Evolutionary conservation across 2,113 vertebrate genomes (phyloP), one percentile per base, ranked within the genome.

Genomic region (Apteryx owenii): DNA sequence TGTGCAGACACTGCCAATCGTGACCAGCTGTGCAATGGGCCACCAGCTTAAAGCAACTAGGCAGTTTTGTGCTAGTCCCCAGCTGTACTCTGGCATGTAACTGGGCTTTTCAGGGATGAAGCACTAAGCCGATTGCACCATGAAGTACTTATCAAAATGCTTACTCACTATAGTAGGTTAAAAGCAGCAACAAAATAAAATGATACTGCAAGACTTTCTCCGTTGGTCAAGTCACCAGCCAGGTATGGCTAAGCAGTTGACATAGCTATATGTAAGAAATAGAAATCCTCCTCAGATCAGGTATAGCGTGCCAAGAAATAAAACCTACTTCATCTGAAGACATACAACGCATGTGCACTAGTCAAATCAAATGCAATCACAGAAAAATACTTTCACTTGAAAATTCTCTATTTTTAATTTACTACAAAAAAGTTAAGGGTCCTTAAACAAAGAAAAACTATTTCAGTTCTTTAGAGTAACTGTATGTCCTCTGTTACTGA

Each of bases 241-340:
- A 85, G 33, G 65, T 75, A 65, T 48, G 38, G 62, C 62, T 6
- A 13, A 91, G 87, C 44, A 82, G 64, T 28, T 90, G 68, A 64
- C 54, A 51, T 12, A 33, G 78, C 0, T 0, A 36, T 1, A 0
- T 18, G 38, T 46, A 72, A 87, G 18, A 65, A 38, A 38, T 44
- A 11, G 17, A 22, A 48, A 33, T 48, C 23, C 29, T 65, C 90
- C 42, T 58, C 29, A 42, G 50, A 23, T 53, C 58, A 69, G n/a
- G 2, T 61, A 72, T 17, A n/a, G 14, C 25, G 31, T 18, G 17
- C 66, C 46, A 20, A 88, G 66, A 85, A 82, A 80, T 42, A 44
- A 62, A 89, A 40, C 15, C 46, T 36, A 14, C 3, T 28, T n/a
- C 0, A 0, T 38, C 54, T 19, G 6, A 75, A 89, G 12, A 71